Percentiles rank a stretch among this genome's conserved stretches.
phyloP scores from a whole-genome alignment of 1,140 invertebrate species.

The Araneus ventricosus region DNA sequence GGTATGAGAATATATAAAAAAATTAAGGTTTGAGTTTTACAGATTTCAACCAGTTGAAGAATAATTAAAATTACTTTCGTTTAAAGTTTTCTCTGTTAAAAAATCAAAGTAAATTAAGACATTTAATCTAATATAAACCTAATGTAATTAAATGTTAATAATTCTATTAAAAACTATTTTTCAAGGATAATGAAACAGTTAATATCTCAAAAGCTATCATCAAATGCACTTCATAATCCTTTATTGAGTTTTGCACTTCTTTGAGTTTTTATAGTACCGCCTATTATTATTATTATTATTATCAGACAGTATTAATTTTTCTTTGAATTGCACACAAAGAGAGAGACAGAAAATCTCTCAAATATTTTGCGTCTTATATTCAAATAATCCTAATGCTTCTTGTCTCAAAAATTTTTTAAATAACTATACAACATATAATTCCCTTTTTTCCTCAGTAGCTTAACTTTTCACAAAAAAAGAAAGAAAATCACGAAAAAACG shows the following conservation, averaged over 20 bases:
- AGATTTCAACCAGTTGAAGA: background rate
- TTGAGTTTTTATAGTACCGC: background rate
- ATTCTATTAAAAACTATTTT: background rate
- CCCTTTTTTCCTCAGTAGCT: no score
- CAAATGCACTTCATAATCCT: background rate
- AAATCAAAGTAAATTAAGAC: background rate
- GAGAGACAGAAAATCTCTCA: no score
- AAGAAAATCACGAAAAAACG: no score
- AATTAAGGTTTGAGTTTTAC: background rate
- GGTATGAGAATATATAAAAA: background rate
- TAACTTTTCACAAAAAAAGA: no score
- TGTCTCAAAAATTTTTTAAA: no score
- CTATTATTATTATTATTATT: no score
- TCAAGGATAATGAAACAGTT: background rate
- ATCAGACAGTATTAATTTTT: no score
- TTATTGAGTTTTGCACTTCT: background rate
- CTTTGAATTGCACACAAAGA: no score
- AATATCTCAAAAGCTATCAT: background rate
- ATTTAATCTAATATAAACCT: background rate
- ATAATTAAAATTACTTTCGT: background rate
- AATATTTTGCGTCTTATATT: no score
- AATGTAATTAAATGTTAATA: background rate
- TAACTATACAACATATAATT: no score
- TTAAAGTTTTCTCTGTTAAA: background rate
- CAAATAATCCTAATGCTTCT: no score